Percentiles rank a stretch among this genome's conserved stretches.
phyloP scores from a whole-genome alignment of 2,797 vertebrate species.

The Rhodeus uyekii region DNA sequence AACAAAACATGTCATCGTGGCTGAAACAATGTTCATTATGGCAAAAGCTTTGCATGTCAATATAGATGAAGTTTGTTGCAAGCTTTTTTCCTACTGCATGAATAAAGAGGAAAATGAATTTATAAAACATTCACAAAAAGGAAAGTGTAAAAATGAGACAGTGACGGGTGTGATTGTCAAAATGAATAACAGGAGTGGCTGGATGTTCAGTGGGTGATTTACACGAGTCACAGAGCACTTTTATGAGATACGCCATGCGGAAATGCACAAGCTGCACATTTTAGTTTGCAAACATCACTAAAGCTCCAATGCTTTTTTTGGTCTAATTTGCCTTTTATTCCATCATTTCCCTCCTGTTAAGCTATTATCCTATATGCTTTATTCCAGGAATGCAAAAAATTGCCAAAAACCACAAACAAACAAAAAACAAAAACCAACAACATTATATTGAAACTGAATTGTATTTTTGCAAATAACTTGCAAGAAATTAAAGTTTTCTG shows the following conservation, averaged over 20 bases:
- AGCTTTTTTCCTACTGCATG: conserved; percentile 36
- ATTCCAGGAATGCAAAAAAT: too few species aligned
- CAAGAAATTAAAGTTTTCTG: too few species aligned
- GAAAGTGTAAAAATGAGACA: conserved; percentile 47
- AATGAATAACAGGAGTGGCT: conserved; percentile 49
- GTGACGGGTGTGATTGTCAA: conserved; percentile 51
- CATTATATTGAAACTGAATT: too few species aligned
- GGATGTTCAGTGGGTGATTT: conserved; percentile 50
- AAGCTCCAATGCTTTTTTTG: background rate
- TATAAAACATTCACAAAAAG: conserved; percentile 31
- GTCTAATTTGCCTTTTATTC: background rate
- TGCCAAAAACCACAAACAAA: too few species aligned
- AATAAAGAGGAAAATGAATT: conserved; percentile 20
- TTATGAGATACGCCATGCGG: conserved; percentile 48
- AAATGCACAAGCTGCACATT: conserved; percentile 48
- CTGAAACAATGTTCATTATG: background rate
- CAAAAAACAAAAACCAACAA: too few species aligned
- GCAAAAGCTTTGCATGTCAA: background rate
- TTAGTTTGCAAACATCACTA: conserved; percentile 19
- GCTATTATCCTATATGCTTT: conserved; percentile 1
- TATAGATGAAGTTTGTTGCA: conserved; percentile 34
- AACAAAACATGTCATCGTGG: background rate
- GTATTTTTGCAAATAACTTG: too few species aligned
- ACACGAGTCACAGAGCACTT: conserved; percentile 37
- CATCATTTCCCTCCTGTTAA: background rate